phyloP scores from a whole-genome alignment of 92 coral and sea anemone genomes.

The Phenganax marumi region DNA sequence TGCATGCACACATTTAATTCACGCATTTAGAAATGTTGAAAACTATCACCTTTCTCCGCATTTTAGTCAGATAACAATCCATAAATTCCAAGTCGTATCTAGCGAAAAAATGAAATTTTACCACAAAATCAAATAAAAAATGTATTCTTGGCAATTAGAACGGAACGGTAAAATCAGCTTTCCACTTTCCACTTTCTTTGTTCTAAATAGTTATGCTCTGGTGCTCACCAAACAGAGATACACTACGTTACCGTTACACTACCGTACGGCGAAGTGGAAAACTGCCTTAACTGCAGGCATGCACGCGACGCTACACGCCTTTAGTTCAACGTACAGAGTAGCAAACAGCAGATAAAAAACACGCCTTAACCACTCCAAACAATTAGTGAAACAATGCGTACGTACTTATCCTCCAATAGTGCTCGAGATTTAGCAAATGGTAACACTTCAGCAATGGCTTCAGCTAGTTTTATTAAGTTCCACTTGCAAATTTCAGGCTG shows the following conservation, averaged over 20 bases:
- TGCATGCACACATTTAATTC: too few species aligned
- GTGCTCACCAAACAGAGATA: too few species aligned
- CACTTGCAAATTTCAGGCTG: slow-evolving; percentile 98
- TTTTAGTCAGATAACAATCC: slow-evolving; percentile 56
- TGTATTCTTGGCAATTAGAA: background rate
- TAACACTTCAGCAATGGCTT: slow-evolving; percentile 78
- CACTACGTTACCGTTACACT: too few species aligned
- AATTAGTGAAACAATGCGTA: background rate
- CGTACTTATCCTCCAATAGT: slow-evolving; percentile 87
- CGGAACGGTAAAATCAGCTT: too few species aligned
- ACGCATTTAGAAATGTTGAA: background rate
- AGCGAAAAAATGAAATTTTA: background rate
- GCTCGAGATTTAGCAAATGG: slow-evolving; percentile 75
- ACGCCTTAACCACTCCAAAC: too few species aligned
- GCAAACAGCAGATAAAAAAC: too few species aligned
- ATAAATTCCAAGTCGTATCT: slow-evolving; percentile 73
- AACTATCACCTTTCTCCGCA: slow-evolving; percentile 65
- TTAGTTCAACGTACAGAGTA: too few species aligned
- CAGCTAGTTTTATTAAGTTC: slow-evolving; percentile 86
- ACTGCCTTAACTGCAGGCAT: too few species aligned
- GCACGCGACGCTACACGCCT: too few species aligned
- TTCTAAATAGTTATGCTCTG: too few species aligned
- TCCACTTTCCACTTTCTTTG: too few species aligned
- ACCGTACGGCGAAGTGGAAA: too few species aligned
- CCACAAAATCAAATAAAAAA: background rate